phyloP scores from a whole-genome alignment of 1,140 invertebrate genomes.

The Hypothenemus hampei region DNA sequence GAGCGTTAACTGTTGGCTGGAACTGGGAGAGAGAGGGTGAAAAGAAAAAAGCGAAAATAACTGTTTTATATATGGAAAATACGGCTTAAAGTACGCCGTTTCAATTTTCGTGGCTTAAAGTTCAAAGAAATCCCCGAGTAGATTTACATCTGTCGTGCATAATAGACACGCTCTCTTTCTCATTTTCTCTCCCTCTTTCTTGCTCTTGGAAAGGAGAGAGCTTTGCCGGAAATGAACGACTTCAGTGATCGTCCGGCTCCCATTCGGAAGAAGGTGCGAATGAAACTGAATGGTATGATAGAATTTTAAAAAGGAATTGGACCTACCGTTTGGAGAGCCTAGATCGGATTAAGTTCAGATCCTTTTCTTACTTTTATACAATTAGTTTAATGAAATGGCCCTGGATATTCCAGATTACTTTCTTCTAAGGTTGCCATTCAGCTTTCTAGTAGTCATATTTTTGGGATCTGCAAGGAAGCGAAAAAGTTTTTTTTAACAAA shows the following conservation, averaged over 20 bases:
- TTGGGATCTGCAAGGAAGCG: no score
- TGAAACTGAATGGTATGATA: slow-evolving; percentile 9
- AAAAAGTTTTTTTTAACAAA: no score
- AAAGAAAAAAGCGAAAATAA: no score
- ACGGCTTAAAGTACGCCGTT: slow-evolving; percentile 5
- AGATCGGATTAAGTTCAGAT: no score
- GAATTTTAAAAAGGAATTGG: slow-evolving; percentile 1
- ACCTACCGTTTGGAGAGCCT: not conserved
- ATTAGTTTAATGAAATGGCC: no score
- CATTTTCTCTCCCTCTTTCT: no score
- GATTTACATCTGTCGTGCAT: slow-evolving; percentile 22
- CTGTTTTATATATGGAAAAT: slow-evolving; percentile 3
- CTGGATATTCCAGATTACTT: no score
- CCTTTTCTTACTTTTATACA: no score
- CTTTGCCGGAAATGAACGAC: slow-evolving; percentile 26
- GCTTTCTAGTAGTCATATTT: no score
- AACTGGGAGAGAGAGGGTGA: no score
- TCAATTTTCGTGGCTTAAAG: slow-evolving; percentile 10
- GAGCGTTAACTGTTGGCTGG: no score
- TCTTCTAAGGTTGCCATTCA: no score
- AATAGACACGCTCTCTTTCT: slow-evolving; percentile 12
- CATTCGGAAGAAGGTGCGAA: slow-evolving; percentile 22
- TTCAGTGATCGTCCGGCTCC: slow-evolving; percentile 19
- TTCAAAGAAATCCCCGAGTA: slow-evolving; percentile 14
- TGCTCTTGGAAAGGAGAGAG: not conserved